Evolutionary conservation across 2,113 vertebrate genomes (phyloP), one percentile per base, ranked within the genome.

Genomic region (Ranitomeya variabilis): DNA sequence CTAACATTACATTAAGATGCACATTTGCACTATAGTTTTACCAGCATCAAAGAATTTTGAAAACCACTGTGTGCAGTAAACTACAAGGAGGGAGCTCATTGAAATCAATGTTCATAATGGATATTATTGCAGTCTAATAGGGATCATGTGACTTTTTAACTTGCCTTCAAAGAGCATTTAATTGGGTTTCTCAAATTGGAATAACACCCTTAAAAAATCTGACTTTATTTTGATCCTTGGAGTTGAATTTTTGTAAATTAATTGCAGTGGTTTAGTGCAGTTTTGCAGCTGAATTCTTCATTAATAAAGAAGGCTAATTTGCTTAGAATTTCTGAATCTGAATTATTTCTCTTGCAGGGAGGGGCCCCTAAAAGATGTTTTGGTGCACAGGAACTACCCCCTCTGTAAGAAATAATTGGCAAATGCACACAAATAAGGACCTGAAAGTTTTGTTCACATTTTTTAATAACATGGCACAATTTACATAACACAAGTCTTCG

Each of bases 381-480:
- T 88, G 15, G 11, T 59, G 59, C 51, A 60, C n/a, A 77, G 10
- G 15, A 12, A 18, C 6, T 16, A 79, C 13, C 54, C 89, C 57
- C 57, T 87, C 83, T 91, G 92, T 89, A 90, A 18, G 89, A 80
- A 89, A 13, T 0, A 64, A 90, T 93, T 93, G 93, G 91, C 67
- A 91, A 31, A 89, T 92, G 90, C 92, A 93, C 93, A 95, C 93
- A 96, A 92, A 95, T 91, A 95, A 93, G 92, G 93, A 91, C 92
- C 92, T 94, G 91, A 93, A 93, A 89, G 91, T 93, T 97, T 95
- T 96, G 96, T 98, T 99, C 97, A 97, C 97, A 97, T 97, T 98
- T 98, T 99, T 99, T 99, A 99, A 99, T 99, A 97, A 99, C 98
- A 98, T 99, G 98, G 97, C 97, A 99, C 98, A 98, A 97, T 98